These are phyloP conservation scores for Frankliniella fusca DNA, from an alignment of 2,888 invertebrate genomes.

Conservation along the genomic window DNA sequence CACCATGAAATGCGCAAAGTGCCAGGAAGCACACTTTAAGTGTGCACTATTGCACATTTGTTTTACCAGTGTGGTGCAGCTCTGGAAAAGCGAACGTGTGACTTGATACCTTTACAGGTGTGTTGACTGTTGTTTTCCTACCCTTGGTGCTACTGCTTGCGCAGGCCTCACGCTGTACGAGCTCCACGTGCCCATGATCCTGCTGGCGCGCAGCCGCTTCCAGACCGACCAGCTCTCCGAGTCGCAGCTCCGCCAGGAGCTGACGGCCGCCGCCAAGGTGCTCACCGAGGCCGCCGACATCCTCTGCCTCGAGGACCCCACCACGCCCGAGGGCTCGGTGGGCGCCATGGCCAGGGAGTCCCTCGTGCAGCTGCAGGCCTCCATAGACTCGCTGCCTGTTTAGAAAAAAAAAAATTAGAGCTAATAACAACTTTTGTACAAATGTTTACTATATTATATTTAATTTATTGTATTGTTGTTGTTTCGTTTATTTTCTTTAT, in stretches of 20 bases:
- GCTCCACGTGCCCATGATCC: slow-evolving; percentile 46
- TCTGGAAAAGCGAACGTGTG: too few species aligned
- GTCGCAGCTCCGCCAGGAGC: slow-evolving; percentile 39
- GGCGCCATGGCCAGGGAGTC: slow-evolving; percentile 47
- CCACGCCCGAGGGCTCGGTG: slow-evolving; percentile 43
- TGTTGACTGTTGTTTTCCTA: too few species aligned
- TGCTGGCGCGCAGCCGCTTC: slow-evolving; percentile 42
- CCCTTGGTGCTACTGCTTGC: slow-evolving; percentile 27
- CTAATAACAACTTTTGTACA: too few species aligned
- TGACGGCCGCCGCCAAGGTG: slow-evolving; percentile 41
- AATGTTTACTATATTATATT: background rate
- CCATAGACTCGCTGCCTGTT: slow-evolving; percentile 34
- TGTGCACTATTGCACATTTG: too few species aligned
- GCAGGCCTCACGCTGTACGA: slow-evolving; percentile 46
- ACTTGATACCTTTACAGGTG: too few species aligned
- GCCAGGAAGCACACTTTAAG: too few species aligned
- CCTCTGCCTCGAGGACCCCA: slow-evolving; percentile 43
- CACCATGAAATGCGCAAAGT: too few species aligned
- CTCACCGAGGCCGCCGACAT: slow-evolving; percentile 42
- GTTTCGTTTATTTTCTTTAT: too few species aligned
- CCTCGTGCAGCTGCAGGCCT: slow-evolving; percentile 45
- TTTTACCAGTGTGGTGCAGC: too few species aligned
- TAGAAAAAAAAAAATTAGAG: background rate
- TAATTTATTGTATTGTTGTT: background rate
- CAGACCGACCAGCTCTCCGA: slow-evolving; percentile 40